phyloP scores from a whole-genome alignment of 2,113 vertebrate species.

The Hassar affinis region DNA sequence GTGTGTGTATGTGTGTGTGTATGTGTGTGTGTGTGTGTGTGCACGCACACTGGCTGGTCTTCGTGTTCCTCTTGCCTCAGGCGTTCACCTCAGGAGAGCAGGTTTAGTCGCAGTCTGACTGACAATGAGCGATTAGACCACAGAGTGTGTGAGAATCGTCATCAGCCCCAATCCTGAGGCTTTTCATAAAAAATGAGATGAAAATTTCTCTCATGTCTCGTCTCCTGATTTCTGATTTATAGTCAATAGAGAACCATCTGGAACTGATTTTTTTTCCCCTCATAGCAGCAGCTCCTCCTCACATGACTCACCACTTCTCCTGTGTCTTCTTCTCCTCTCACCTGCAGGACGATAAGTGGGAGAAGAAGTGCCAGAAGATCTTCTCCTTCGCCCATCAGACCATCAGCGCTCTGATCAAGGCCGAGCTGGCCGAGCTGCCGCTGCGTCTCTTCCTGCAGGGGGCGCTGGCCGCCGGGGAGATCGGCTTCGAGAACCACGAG shows the following conservation, averaged over 20 bases:
- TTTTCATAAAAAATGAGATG: background rate
- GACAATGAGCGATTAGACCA: background rate
- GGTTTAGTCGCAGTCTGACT: background rate
- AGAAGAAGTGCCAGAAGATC: conserved; percentile 99
- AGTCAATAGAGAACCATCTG: background rate
- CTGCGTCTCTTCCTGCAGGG: conserved; percentile 96
- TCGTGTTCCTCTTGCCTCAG: background rate
- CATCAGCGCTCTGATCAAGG: conserved; percentile 96
- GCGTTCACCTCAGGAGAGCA: background rate
- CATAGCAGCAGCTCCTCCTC: no score
- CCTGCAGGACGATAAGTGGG: conserved; percentile 97
- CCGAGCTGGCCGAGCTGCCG: conserved; percentile 92
- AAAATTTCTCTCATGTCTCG: background rate
- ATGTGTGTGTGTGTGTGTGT: no score
- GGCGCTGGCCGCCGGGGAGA: conserved; percentile 92
- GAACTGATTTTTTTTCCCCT: background rate
- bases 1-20: no score
- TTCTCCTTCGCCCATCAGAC: conserved; percentile 98
- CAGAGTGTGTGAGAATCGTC: background rate
- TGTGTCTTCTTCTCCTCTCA: background rate
- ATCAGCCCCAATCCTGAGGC: background rate
- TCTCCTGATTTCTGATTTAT: background rate
- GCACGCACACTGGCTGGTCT: no score
- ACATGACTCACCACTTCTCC: no score
- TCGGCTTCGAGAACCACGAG: conserved; percentile 98